These are phyloP conservation scores for Anguilla marmorata DNA, from an alignment of 2,797 vertebrate genomes.

Conservation along the genomic window DNA sequence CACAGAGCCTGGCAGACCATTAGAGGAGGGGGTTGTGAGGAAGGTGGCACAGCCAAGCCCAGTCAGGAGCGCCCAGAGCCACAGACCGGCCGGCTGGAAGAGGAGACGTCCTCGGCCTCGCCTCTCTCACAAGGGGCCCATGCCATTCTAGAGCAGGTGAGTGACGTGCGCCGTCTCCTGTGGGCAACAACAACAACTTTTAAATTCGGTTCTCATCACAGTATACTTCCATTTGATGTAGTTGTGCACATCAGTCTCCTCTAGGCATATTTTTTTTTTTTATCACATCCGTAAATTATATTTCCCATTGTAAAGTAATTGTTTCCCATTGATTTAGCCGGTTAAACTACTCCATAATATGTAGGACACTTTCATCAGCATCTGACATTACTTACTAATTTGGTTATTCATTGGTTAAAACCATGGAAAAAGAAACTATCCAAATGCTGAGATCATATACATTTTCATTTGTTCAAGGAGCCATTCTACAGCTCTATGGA, in stretches of 20 bases:
- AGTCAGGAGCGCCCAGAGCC: slow-evolving; percentile 72
- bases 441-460: background rate
- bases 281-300: background rate
- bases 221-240: background rate
- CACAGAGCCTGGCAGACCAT: slow-evolving; percentile 73
- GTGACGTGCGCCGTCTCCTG: slow-evolving; percentile 28
- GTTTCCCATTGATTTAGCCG: background rate
- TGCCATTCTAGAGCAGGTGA: slow-evolving; percentile 96
- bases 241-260: background rate
- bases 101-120: slow-evolving; percentile 88
- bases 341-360: background rate
- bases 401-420: background rate
- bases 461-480: background rate
- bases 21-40: slow-evolving; percentile 70
- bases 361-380: background rate
- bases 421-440: background rate
- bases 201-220: background rate
- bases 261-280: background rate
- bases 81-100: slow-evolving; percentile 80
- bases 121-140: slow-evolving; percentile 96
- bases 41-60: slow-evolving; percentile 80
- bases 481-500: background rate
- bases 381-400: slow-evolving; percentile 10
- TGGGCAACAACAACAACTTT: background rate
- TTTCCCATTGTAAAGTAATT: background rate